Evolutionary conservation across 1,140 invertebrate species (phyloP).

Genomic region (Varroa destructor): DNA sequence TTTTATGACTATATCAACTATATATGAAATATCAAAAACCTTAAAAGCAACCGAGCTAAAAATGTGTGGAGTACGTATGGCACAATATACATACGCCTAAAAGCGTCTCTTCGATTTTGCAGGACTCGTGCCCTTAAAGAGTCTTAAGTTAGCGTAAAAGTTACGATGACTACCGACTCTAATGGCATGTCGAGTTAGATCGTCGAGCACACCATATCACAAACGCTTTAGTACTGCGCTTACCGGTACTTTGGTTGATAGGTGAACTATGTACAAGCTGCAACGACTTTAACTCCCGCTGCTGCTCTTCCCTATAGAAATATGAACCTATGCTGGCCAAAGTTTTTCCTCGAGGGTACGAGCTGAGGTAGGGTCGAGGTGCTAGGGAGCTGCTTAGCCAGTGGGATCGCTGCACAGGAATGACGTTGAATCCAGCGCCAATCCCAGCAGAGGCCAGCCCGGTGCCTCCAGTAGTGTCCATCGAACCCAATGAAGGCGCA

Average conservation of each 20-base stretch:
- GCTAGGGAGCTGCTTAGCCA: constrained; percentile 28
- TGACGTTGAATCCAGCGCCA: too few relatives aligned
- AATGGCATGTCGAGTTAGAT: not conserved
- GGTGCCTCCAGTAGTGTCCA: too few relatives aligned
- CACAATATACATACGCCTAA: too few relatives aligned
- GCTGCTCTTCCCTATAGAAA: not conserved
- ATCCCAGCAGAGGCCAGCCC: too few relatives aligned
- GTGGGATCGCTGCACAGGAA: constrained; percentile 16
- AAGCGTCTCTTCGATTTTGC: too few relatives aligned
- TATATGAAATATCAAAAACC: too few relatives aligned
- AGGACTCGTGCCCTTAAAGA: too few relatives aligned
- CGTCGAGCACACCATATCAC: not conserved
- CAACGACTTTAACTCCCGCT: not conserved
- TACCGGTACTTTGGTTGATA: constrained; percentile 28
- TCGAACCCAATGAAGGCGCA: too few relatives aligned
- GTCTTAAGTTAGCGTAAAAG: too few relatives aligned
- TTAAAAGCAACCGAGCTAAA: too few relatives aligned
- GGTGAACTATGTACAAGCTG: constrained; percentile 16
- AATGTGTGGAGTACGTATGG: too few relatives aligned
- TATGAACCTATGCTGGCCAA: not conserved
- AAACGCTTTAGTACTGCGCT: not conserved
- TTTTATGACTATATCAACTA: too few relatives aligned
- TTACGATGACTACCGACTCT: not conserved
- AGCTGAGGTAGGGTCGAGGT: constrained; percentile 24
- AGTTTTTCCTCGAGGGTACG: constrained; percentile 6